These are phyloP conservation scores for Drosophila yooni DNA, from an alignment of 2,888 invertebrate genomes.

Conservation along the genomic window DNA sequence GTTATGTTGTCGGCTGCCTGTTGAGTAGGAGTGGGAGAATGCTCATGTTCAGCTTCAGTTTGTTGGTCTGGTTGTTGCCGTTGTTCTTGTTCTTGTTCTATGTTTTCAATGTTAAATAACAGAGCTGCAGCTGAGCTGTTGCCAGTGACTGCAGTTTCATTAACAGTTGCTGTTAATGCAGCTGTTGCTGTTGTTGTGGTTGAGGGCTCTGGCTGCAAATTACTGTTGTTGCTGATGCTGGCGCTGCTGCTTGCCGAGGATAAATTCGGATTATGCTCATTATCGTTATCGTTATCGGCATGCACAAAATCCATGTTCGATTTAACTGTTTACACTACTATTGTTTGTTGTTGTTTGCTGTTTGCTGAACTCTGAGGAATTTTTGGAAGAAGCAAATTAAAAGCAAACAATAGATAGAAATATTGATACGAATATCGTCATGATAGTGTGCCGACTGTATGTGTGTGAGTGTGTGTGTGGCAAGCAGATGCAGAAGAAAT, in stretches of 20 bases:
- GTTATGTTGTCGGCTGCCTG: slow-evolving; percentile 43
- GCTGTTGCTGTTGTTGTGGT: slow-evolving; percentile 32
- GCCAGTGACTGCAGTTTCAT: slow-evolving; percentile 35
- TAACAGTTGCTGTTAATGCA: slow-evolving; percentile 44
- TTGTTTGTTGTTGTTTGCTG: slow-evolving; percentile 31
- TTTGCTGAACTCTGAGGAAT: slow-evolving; percentile 45
- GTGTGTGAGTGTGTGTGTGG: slow-evolving; percentile 13
- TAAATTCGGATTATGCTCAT: slow-evolving; percentile 70
- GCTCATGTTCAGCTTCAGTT: slow-evolving; percentile 62
- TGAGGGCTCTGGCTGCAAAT: slow-evolving; percentile 38
- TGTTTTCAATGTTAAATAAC: slow-evolving; percentile 41
- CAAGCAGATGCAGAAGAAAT: slow-evolving; percentile 36
- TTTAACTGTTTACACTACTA: slow-evolving; percentile 29
- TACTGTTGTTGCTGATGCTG: slow-evolving; percentile 68
- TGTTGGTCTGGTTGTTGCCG: slow-evolving; percentile 31
- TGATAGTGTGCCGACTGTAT: slow-evolving; percentile 30
- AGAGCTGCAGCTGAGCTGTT: slow-evolving; percentile 37
- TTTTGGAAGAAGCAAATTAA: slow-evolving; percentile 55
- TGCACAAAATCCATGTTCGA: slow-evolving; percentile 61
- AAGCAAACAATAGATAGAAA: slow-evolving; percentile 49
- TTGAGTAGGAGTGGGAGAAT: slow-evolving; percentile 78
- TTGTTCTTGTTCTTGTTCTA: slow-evolving; percentile 40
- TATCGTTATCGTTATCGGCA: slow-evolving; percentile 71
- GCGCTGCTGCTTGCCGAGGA: slow-evolving; percentile 76
- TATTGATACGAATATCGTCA: slow-evolving; percentile 29